phyloP scores from a whole-genome alignment of 2,888 invertebrate species.

The Chymomyza caudatula region DNA sequence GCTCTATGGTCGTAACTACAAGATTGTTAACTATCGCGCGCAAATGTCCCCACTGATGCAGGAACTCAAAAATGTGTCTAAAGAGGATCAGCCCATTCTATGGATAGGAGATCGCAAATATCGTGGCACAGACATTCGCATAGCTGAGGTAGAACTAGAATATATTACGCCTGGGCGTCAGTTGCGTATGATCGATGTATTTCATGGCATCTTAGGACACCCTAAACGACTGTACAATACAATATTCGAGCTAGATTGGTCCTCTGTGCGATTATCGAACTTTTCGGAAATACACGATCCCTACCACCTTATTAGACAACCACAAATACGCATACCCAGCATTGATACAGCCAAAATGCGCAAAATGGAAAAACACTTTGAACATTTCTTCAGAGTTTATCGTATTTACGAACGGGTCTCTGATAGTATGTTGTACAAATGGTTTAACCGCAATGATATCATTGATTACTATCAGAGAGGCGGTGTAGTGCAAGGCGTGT shows the following conservation, averaged over 20 bases:
- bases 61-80: slow-evolving; percentile 62
- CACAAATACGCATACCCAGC: slow-evolving; percentile 61
- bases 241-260: slow-evolving; percentile 65
- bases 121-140: slow-evolving; percentile 72
- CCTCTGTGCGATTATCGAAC: slow-evolving; percentile 61
- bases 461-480: slow-evolving; percentile 53
- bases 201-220: slow-evolving; percentile 75
- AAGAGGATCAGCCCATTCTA: slow-evolving; percentile 69
- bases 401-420: slow-evolving; percentile 49
- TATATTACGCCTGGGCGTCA: slow-evolving; percentile 73
- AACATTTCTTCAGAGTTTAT: slow-evolving; percentile 59
- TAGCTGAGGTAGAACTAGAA: slow-evolving; percentile 73
- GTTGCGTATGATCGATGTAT: slow-evolving; percentile 67
- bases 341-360: slow-evolving; percentile 49
- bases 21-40: slow-evolving; percentile 68
- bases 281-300: slow-evolving; percentile 71
- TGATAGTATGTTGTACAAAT: slow-evolving; percentile 50
- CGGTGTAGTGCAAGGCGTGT: slow-evolving; percentile 52
- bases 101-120: slow-evolving; percentile 77
- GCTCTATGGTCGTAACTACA: slow-evolving; percentile 70
- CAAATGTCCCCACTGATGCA: slow-evolving; percentile 75
- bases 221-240: slow-evolving; percentile 74
- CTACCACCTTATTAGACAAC: slow-evolving; percentile 67
- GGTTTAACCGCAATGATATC: slow-evolving; percentile 58
- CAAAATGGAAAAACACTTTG: slow-evolving; percentile 43